Percentiles rank a stretch among this genome's conserved stretches.
These are phyloP conservation scores for Porites australiensis DNA, from an alignment of 64 coral and sea anemone genomes.

Conservation along the genomic window DNA sequence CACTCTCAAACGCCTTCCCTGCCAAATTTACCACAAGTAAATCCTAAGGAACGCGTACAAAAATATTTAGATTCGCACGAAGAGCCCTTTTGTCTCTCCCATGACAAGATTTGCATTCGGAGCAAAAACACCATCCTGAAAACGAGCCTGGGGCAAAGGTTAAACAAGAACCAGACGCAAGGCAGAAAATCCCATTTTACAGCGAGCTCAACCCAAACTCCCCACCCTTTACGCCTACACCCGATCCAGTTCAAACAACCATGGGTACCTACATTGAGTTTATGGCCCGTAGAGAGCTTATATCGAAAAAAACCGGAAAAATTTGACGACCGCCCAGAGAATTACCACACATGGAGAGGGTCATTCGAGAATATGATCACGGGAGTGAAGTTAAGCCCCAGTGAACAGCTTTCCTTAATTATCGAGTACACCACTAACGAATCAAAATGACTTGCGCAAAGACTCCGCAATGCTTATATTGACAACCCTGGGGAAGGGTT, in stretches of 20 bases:
- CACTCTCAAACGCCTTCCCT: too few species aligned
- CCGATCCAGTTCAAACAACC: background rate
- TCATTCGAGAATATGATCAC: background rate
- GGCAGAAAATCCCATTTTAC: background rate
- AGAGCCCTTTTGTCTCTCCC: background rate
- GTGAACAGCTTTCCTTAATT: slow-evolving; percentile 15
- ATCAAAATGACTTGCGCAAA: background rate
- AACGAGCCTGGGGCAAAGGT: background rate
- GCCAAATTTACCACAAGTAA: background rate
- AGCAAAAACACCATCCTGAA: background rate
- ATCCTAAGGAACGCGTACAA: background rate
- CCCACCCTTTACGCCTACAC: background rate
- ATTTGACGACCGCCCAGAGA: background rate
- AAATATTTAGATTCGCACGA: background rate
- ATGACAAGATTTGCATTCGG: background rate
- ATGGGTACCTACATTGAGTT: slow-evolving; percentile 3
- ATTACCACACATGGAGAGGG: too few species aligned
- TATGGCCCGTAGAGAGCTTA: slow-evolving; percentile 5
- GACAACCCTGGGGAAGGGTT: slow-evolving; percentile 5
- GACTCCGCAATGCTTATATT: background rate
- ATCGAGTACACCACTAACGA: slow-evolving; percentile 7
- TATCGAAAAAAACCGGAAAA: background rate
- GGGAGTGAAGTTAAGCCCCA: background rate
- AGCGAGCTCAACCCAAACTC: background rate
- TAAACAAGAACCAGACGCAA: background rate